Percentiles rank a stretch among this genome's conserved stretches.
These are phyloP conservation scores for Tringa solitaria DNA, from an alignment of 2,113 vertebrate genomes.

Conservation along the genomic window DNA sequence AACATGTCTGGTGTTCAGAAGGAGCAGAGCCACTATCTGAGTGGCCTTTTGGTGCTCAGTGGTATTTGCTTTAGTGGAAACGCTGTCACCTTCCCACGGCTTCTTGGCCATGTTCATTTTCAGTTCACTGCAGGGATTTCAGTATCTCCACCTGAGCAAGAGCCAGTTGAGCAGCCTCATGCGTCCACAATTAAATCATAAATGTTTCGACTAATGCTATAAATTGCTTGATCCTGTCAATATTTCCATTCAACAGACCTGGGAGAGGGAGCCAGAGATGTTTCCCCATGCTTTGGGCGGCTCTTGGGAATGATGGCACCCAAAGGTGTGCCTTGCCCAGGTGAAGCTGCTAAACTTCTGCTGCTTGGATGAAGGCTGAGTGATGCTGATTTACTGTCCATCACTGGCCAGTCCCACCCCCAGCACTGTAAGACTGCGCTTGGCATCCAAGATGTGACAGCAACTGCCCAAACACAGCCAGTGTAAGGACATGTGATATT, in stretches of 20 bases:
- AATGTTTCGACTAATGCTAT: not conserved
- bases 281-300: not conserved
- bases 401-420: not conserved
- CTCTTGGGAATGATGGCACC: not conserved
- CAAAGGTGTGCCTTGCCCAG: not conserved
- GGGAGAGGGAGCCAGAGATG: not conserved
- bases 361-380: not conserved
- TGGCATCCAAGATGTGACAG: not conserved
- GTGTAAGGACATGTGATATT: not conserved
- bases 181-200: not conserved
- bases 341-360: not conserved
- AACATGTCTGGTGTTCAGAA: not conserved
- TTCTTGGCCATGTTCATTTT: not conserved
- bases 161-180: not conserved
- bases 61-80: not conserved
- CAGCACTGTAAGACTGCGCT: not conserved
- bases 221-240: not conserved
- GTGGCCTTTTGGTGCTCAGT: not conserved
- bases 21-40: not conserved
- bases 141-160: not conserved
- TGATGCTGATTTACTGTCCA: not conserved
- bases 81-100: not conserved
- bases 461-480: not conserved
- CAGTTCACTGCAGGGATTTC: not conserved
- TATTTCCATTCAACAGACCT: not conserved